A percentile compares a stretch with the other conserved stretches of the same genome.
Evolutionary conservation across 2,797 vertebrate species (phyloP).

Genomic region (Taeniopygia guttata): DNA sequence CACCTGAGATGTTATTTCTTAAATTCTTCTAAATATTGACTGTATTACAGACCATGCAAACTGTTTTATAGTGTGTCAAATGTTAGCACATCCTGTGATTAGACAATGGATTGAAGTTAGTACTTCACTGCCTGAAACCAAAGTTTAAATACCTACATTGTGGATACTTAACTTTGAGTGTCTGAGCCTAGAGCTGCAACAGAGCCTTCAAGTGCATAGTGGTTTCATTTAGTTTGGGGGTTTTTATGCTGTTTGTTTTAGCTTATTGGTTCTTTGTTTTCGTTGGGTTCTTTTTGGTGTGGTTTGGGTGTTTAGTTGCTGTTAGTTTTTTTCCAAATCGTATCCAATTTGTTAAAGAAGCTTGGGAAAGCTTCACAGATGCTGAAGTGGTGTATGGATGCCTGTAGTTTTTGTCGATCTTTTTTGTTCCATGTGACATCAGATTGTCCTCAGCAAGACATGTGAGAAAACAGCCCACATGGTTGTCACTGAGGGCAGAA

Average conservation of each 20-base stretch:
- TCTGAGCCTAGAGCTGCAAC: background rate
- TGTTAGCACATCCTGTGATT: background rate
- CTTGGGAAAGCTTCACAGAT: background rate
- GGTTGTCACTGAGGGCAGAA: background rate
- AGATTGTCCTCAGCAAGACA: background rate
- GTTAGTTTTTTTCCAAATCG: background rate
- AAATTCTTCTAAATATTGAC: background rate
- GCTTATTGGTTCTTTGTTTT: background rate
- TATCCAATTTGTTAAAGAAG: background rate
- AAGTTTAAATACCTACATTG: background rate
- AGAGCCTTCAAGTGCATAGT: background rate
- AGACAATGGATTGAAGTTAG: background rate
- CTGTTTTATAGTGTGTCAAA: background rate
- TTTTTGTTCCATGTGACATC: background rate
- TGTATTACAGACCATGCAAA: background rate
- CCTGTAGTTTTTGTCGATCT: background rate
- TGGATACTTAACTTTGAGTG: background rate
- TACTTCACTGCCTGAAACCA: background rate
- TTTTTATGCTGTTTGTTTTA: background rate
- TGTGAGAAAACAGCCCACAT: background rate
- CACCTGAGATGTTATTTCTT: background rate
- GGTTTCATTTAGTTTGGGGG: fast-evolving
- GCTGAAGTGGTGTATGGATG: background rate
- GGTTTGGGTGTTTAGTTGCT: background rate
- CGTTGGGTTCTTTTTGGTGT: background rate